Base-by-base conservation (phyloP, 2,888 invertebrate species). In the Drosophila barbarae region DNA sequence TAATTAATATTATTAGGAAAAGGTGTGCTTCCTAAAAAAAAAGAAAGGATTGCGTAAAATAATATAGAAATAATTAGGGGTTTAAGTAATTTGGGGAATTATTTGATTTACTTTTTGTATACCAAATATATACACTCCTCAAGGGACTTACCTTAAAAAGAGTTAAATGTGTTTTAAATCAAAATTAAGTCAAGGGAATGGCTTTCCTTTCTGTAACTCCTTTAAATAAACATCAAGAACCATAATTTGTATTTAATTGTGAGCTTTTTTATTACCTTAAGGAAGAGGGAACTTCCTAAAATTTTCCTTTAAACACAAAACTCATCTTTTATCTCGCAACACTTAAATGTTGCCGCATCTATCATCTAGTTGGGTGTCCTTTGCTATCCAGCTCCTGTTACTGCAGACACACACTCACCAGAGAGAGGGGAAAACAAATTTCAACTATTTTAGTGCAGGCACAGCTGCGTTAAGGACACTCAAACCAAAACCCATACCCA, bases 401-500 rank as follows among this genome's bases (percentile, higher is more conserved):
- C 41, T 56, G 28, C 42, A 30, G 18, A 26, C 26, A 36, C 18
- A n/a, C 36, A 18, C 15, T 5, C n/a, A 8, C 0, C 12, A 26
- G 1, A 15, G 18, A 10, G 44, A 2, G 26, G 13, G 49, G 51
- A 59, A 46, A 38, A 74, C 69, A 70, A 77, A 70, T 75, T 81
- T 69, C 51, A 76, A 69, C 66, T 70, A 64, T 73, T 84, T 78
- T 60, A 74, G 59, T 71, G 79, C 82, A 74, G 51, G 46, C 66
- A 28, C 84, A 84, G 76, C 84, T 80, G 84, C 70, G 63, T 60
- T 60, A 55, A 56, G 64, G 69, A 61, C 50, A 61, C 51, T 34
- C 38, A 51, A 36, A 47, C 41, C 55, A 41, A 51, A 36, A 47
- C 47, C 55, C 47, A 59, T 38, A 13, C 52, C 39, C 49, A 26